Evolutionary conservation across 2,797 vertebrate genomes (phyloP).

Genomic region (Bradypus variegatus): DNA sequence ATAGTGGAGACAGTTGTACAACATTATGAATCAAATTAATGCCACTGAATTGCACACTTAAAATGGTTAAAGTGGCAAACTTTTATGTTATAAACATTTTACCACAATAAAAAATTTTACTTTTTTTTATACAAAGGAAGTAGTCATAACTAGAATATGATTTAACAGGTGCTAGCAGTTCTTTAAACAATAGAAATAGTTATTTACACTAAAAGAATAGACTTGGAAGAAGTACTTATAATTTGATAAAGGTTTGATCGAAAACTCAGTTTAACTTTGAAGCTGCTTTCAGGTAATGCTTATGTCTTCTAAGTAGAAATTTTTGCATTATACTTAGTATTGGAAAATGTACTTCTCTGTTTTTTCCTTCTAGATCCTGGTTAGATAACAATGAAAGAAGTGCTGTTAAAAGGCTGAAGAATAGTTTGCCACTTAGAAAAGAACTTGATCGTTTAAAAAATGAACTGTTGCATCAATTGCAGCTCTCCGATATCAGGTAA

Average conservation of each 20-base stretch:
- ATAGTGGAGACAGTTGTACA: not conserved
- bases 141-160: not conserved
- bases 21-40: not conserved
- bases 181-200: not conserved
- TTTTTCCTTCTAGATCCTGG: slow-evolving; percentile 82
- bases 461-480: slow-evolving; percentile 80
- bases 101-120: not conserved
- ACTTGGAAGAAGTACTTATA: not conserved
- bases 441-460: slow-evolving; percentile 86
- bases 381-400: slow-evolving; percentile 81
- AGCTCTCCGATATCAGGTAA: slow-evolving; percentile 91
- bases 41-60: no score
- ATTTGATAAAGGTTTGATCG: not conserved
- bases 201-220: not conserved
- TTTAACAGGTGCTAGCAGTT: not conserved
- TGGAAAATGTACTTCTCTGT: not conserved
- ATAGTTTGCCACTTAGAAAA: slow-evolving; percentile 85
- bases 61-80: not conserved
- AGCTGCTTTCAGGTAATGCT: not conserved
- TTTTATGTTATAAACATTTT: not conserved
- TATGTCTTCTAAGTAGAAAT: not conserved
- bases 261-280: not conserved
- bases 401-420: slow-evolving; percentile 82
- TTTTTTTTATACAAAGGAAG: not conserved
- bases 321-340: not conserved